Percentiles rank a stretch among this genome's conserved stretches.
phyloP scores from a whole-genome alignment of 2,888 invertebrate genomes.

The Drosophila silvestris region DNA sequence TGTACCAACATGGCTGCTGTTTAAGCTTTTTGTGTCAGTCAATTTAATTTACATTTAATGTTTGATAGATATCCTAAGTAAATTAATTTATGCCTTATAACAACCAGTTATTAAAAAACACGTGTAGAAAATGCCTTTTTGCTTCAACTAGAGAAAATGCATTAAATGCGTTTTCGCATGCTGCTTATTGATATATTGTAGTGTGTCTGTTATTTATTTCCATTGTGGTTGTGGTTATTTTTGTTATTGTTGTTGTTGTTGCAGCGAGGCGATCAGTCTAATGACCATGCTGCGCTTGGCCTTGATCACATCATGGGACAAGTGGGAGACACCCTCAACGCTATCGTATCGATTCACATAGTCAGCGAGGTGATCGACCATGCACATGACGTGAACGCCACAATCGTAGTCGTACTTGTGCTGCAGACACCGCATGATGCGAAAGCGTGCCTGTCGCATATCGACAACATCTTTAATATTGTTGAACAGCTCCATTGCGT shows the following conservation, averaged over 20 bases:
- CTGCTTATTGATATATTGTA: no score
- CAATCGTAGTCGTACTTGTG: slow-evolving; percentile 96
- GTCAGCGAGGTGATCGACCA: slow-evolving; percentile 88
- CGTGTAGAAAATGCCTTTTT: no score
- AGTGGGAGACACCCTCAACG: slow-evolving; percentile 75
- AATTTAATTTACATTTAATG: slow-evolving; percentile 5
- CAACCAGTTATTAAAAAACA: background rate
- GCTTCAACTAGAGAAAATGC: background rate
- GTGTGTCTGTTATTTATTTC: no score
- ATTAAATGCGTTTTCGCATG: background rate
- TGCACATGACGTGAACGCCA: slow-evolving; percentile 94
- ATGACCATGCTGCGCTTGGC: slow-evolving; percentile 88
- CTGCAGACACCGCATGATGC: slow-evolving; percentile 88
- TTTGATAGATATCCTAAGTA: background rate
- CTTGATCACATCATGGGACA: slow-evolving; percentile 86
- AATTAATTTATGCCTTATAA: background rate
- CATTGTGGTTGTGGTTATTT: background rate
- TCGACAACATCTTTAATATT: slow-evolving; percentile 85
- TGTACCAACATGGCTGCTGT: background rate
- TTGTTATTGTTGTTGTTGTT: background rate
- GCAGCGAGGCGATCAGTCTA: slow-evolving; percentile 87
- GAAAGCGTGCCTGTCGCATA: slow-evolving; percentile 85
- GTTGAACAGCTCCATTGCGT: slow-evolving; percentile 88
- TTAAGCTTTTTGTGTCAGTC: background rate
- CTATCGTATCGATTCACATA: slow-evolving; percentile 82